Base-by-base conservation (phyloP, 1,140 invertebrate genomes). In the Drosophila tsacasi region DNA sequence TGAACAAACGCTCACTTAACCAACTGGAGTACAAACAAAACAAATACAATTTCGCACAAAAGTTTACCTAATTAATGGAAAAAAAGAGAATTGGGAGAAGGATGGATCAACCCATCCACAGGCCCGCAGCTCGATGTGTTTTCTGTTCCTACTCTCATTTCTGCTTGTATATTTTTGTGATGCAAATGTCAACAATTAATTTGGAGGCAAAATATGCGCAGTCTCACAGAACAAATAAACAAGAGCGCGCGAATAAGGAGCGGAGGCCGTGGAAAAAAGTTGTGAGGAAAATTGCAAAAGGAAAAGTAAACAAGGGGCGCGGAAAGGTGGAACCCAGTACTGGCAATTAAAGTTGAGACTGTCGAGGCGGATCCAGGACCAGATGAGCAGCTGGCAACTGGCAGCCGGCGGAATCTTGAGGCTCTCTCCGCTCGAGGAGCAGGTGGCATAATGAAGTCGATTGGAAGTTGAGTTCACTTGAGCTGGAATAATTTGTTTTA, bases 131-230 rank as follows among this genome's bases (percentile, higher is more conserved):
- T 27, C 23, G 30, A 77, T 77, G 52, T 61, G 65, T 59, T 66
- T 74, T 40, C 39, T 23, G 59, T 67, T 60, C 40, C 23, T 59
- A n/a, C 35, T 64, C 58, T 61, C 44, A 57, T 47, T 76, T 55
- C 66, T 40, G 13, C 35, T 52, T 49, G 54, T 54, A 57, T 37
- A 55, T 39, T 57, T 69, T 54, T 39, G 68, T 60, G 39, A 69
- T 77, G 74, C 74, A 78, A 78, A 78, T 78, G 64, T 78, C 75
- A 78, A 77, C 75, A 78, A 78, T 78, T 77, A 78, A 78, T 78
- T 78, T 78, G 49, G 42, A 78, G 75, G 64, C 64, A 35, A 69
- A 78, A 78, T 78, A 78, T 78, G 75, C 75, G 75, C 63, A 77
- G 74, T 77, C 75, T 77, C 50, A 49, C 57, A 76, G 50, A 61